Evolutionary conservation across 2,888 invertebrate species (phyloP).

Genomic region (Sminthurinus aureus): DNA sequence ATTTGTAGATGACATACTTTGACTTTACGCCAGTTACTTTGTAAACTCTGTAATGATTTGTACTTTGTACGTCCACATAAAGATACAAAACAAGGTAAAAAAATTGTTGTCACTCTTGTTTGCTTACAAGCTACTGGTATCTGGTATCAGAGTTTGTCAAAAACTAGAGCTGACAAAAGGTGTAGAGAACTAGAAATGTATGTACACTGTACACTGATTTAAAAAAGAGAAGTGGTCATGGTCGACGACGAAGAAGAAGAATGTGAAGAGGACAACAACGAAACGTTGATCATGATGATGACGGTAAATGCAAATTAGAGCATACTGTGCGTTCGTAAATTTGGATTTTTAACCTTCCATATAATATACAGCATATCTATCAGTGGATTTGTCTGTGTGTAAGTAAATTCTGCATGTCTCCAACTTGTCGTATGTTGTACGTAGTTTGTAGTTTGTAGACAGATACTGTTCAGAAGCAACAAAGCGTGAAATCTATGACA

Average conservation of each 20-base stretch:
- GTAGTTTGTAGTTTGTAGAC: conserved; percentile 9
- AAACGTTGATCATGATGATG: background rate
- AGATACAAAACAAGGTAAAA: background rate
- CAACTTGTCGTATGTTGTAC: background rate
- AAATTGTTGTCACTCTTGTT: background rate
- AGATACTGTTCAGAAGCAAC: conserved; percentile 39
- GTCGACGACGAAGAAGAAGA: background rate
- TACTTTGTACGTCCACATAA: background rate
- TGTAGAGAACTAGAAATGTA: background rate
- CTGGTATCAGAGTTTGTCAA: background rate
- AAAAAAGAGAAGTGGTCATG: conserved; percentile 34
- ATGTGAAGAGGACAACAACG: conserved; percentile 6
- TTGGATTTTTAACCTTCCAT: conserved; percentile 19
- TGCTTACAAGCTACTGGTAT: background rate
- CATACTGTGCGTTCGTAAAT: conserved; percentile 38
- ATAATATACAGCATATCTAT: background rate
- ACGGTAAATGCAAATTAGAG: conserved; percentile 47
- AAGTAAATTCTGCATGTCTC: background rate
- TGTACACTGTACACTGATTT: conserved; percentile 3
- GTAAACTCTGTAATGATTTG: background rate
- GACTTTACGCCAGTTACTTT: background rate
- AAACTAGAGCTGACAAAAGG: background rate
- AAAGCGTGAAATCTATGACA: conserved; percentile 40
- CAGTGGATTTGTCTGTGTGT: too few relatives aligned
- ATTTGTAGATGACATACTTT: background rate